phyloP scores from a whole-genome alignment of 2,113 vertebrate genomes.

The Manacus vitellinus region DNA sequence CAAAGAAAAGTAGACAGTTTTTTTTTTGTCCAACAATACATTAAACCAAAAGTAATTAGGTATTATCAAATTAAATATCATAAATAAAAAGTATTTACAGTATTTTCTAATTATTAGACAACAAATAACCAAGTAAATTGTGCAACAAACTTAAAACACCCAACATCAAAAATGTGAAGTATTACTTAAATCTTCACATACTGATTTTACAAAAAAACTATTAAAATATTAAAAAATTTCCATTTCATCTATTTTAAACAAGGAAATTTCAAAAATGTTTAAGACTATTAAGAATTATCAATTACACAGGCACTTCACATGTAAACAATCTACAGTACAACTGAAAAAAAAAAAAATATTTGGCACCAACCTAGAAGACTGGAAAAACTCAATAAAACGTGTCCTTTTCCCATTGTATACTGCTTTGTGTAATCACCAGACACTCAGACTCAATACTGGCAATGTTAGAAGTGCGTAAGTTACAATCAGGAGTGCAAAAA shows the following conservation, averaged over 20 bases:
- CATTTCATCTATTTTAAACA: conserved; percentile 72
- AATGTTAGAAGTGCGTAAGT: conserved; percentile 64
- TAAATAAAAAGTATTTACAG: conserved; percentile 82
- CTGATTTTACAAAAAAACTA: conserved; percentile 73
- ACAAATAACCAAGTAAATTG: conserved; percentile 69
- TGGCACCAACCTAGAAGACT: conserved; percentile 81
- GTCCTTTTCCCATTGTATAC: conserved; percentile 51
- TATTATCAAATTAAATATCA: conserved; percentile 81
- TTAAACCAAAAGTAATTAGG: conserved; percentile 64
- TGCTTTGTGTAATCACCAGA: conserved; percentile 62
- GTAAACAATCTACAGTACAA: conserved; percentile 86
- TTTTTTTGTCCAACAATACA: conserved; percentile 63
- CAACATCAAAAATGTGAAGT: conserved; percentile 73
- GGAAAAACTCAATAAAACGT: conserved; percentile 66
- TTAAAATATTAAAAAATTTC: conserved; percentile 77
- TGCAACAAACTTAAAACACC: conserved; percentile 74
- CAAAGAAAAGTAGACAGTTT: conserved; percentile 58
- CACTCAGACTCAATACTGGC: conserved; percentile 67
- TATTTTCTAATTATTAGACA: conserved; percentile 61
- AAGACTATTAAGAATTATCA: conserved; percentile 79
- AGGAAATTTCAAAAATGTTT: conserved; percentile 77
- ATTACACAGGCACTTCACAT: conserved; percentile 87
- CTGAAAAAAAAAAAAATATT: conserved; percentile 75
- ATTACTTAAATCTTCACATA: conserved; percentile 72
- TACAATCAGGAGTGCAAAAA: conserved; percentile 70